Conservation (phyloP, 92 coral and sea anemone species). For the Siderastrea siderea region DNA sequence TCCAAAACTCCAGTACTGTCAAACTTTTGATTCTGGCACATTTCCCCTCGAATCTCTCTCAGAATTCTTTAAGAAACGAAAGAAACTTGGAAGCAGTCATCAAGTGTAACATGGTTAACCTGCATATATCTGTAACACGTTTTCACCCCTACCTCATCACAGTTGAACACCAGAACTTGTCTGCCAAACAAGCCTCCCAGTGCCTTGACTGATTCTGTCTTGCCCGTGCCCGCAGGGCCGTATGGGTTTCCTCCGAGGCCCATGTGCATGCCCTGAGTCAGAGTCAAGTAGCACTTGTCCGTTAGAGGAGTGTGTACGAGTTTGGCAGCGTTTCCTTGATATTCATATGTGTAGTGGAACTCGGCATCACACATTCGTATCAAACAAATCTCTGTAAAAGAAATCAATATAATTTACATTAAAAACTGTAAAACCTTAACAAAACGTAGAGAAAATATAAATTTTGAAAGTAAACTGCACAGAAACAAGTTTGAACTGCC, state of each 20-base stretch:
- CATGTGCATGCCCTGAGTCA: constrained; percentile 99
- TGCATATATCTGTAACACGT: no score
- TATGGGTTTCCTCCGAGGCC: constrained; percentile 99
- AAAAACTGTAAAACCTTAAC: no score
- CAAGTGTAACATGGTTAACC: no score
- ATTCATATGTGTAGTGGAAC: constrained; percentile 96
- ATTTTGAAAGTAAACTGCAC: no score
- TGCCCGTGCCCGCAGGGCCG: constrained; percentile 99
- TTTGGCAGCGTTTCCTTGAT: constrained; percentile 96
- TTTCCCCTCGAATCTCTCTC: no score
- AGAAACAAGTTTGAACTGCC: no score
- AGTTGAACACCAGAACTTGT: constrained; percentile 97
- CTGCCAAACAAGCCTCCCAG: constrained; percentile 98
- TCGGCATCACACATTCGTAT: constrained; percentile 99
- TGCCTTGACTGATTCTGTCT: constrained; percentile 99
- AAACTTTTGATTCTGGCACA: no score
- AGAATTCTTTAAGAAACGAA: no score
- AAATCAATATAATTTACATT: not conserved
- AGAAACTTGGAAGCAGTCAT: no score
- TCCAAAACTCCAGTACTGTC: no score
- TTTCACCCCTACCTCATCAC: constrained; percentile 85
- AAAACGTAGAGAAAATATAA: no score
- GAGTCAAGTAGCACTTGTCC: constrained; percentile 98
- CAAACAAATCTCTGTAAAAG: constrained; percentile 73
- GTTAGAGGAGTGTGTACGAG: constrained; percentile 99